A percentile compares a stretch with the other conserved stretches of the same genome.
Conservation (phyloP, 1,140 invertebrate genomes). For the Eulimnadia texana region DNA sequence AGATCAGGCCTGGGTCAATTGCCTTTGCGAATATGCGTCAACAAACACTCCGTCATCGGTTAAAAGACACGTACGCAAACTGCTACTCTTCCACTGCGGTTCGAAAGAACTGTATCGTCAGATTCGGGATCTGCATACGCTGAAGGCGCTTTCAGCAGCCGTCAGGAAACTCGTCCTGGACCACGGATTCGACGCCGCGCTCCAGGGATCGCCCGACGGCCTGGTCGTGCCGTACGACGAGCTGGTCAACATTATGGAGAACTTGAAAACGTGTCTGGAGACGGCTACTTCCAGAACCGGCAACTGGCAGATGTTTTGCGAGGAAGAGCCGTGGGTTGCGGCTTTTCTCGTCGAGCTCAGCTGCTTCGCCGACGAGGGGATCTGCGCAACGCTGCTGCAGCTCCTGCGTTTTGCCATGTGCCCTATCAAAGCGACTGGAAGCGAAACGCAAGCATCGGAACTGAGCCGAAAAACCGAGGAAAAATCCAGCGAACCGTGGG, state of each 20-base stretch:
- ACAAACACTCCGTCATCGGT: slow-evolving; percentile 64
- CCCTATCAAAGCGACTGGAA: slow-evolving; percentile 22
- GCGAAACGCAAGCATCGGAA: slow-evolving; percentile 17
- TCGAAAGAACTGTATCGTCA: slow-evolving; percentile 92
- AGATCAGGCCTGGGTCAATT: slow-evolving; percentile 51
- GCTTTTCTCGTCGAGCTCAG: slow-evolving; percentile 62
- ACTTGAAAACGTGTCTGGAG: slow-evolving; percentile 85
- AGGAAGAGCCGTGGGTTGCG: slow-evolving; percentile 54
- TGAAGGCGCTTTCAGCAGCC: slow-evolving; percentile 25
- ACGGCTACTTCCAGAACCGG: slow-evolving; percentile 76
- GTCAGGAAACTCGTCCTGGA: slow-evolving; percentile 31
- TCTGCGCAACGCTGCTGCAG: slow-evolving; percentile 79
- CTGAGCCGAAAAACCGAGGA: slow-evolving; percentile 24
- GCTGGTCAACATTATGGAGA: slow-evolving; percentile 82
- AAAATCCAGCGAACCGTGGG: slow-evolving; percentile 25
- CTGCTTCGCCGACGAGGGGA: slow-evolving; percentile 78
- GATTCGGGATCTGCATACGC: slow-evolving; percentile 76
- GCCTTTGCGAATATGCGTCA: slow-evolving; percentile 95
- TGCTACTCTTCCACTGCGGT: slow-evolving; percentile 83
- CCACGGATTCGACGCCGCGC: slow-evolving; percentile 20
- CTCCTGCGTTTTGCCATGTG: slow-evolving; percentile 76
- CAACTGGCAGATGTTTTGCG: slow-evolving; percentile 90
- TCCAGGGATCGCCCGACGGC: slow-evolving; percentile 20
- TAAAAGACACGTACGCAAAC: slow-evolving; percentile 60
- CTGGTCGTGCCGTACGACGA: slow-evolving; percentile 62